Conservation (phyloP, 2,797 vertebrate species). For the Remorina albescens region DNA sequence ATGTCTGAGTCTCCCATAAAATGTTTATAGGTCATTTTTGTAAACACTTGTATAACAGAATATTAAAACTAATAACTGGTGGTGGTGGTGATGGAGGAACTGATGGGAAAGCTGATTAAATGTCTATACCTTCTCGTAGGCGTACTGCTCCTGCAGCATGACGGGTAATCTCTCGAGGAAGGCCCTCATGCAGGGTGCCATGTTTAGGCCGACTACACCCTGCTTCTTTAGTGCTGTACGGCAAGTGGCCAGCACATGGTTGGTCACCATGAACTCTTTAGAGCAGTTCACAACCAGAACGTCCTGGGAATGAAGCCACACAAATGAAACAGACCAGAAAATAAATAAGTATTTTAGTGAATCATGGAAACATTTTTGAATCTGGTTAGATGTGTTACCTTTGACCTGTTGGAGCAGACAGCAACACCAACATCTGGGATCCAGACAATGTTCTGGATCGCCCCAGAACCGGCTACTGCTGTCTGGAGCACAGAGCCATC, state of each 20-base stretch:
- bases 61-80: neutral
- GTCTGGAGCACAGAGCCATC: constrained; percentile 97
- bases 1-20: too few relatives aligned
- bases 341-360: constrained; percentile 2
- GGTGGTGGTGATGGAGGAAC: too few relatives aligned
- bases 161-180: constrained; percentile 95
- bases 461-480: constrained; percentile 94
- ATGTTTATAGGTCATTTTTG: too few relatives aligned
- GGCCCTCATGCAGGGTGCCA: constrained; percentile 96
- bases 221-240: constrained; percentile 94
- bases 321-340: neutral
- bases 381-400: constrained; percentile 80
- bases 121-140: constrained; percentile 92
- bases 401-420: constrained; percentile 96
- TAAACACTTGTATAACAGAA: neutral
- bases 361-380: neutral
- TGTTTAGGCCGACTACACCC: constrained; percentile 92
- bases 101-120: neutral
- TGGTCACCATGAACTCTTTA: constrained; percentile 90
- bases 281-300: constrained; percentile 95
- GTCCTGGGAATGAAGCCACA: constrained; percentile 81
- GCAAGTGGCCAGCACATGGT: constrained; percentile 94
- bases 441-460: constrained; percentile 96
- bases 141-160: constrained; percentile 98
- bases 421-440: constrained; percentile 97